Evolutionary conservation across 2,113 vertebrate species (phyloP).

Genomic region (Micronisus gabar): DNA sequence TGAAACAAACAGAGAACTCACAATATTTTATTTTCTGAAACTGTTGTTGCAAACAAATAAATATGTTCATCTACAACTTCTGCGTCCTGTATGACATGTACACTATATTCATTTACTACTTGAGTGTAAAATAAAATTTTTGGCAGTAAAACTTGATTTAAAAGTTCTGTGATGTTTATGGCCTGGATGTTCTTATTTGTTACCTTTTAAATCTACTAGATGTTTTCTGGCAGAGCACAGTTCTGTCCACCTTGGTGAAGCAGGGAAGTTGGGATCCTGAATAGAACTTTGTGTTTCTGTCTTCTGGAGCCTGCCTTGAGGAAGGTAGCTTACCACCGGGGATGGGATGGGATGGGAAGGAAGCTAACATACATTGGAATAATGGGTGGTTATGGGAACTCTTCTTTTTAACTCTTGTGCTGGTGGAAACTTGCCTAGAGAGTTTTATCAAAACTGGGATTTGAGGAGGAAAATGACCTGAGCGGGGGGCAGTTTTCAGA

Average conservation of each 20-base stretch:
- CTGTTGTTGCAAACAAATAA: neutral
- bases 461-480: neutral
- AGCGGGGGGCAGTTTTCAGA: neutral
- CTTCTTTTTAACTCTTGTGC: neutral
- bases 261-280: neutral
- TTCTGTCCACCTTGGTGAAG: neutral
- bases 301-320: neutral
- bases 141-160: neutral
- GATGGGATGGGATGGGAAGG: neutral
- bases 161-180: neutral
- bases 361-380: neutral
- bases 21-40: neutral
- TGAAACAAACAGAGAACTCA: neutral
- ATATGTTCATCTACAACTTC: neutral
- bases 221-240: neutral
- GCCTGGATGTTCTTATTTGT: neutral
- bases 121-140: slow-evolving; percentile 26
- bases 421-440: neutral
- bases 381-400: neutral
- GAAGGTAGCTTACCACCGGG: neutral
- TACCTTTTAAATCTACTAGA: neutral
- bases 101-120: neutral
- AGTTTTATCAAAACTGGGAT: neutral
- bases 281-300: neutral
- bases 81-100: neutral